A percentile compares a stretch with the other conserved stretches of the same genome.
Evolutionary conservation across 2,113 vertebrate genomes (phyloP).

Genomic region (Panthera tigris): DNA sequence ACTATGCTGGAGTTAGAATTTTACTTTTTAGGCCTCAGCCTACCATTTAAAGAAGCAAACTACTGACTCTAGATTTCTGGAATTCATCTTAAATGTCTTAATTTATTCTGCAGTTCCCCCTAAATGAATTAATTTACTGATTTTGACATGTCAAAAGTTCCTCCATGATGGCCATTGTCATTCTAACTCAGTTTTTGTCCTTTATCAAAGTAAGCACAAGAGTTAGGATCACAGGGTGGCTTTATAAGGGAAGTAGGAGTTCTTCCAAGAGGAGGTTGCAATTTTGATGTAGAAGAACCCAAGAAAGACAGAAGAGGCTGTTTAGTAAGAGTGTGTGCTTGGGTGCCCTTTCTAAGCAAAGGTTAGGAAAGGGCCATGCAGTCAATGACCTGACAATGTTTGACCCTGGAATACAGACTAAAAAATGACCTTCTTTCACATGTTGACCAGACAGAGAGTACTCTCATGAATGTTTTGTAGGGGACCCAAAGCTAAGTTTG

Average conservation of each 20-base stretch:
- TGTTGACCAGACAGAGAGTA: not conserved
- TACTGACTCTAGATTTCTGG: not conserved
- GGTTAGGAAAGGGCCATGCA: not conserved
- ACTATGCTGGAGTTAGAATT: not conserved
- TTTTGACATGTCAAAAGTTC: conserved; percentile 13
- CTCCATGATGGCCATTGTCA: not conserved
- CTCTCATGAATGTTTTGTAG: not conserved
- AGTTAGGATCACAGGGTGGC: not conserved
- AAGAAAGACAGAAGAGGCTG: not conserved
- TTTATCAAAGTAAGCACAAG: not conserved
- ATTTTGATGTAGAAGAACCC: not conserved
- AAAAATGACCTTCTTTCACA: not conserved
- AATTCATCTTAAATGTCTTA: not conserved
- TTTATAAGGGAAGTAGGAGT: not conserved
- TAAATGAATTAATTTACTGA: not conserved
- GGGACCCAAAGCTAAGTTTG: not conserved
- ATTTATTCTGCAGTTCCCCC: not conserved
- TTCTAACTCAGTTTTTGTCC: not conserved
- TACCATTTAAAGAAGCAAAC: not conserved
- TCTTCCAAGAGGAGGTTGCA: not conserved
- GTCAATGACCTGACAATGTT: not conserved
- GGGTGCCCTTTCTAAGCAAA: conserved; percentile 32
- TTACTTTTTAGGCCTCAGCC: not conserved
- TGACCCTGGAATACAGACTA: not conserved
- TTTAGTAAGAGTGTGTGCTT: not conserved